Conservation (phyloP, 2,113 vertebrate species). For the Sinocyclocheilus anophthalmus region DNA sequence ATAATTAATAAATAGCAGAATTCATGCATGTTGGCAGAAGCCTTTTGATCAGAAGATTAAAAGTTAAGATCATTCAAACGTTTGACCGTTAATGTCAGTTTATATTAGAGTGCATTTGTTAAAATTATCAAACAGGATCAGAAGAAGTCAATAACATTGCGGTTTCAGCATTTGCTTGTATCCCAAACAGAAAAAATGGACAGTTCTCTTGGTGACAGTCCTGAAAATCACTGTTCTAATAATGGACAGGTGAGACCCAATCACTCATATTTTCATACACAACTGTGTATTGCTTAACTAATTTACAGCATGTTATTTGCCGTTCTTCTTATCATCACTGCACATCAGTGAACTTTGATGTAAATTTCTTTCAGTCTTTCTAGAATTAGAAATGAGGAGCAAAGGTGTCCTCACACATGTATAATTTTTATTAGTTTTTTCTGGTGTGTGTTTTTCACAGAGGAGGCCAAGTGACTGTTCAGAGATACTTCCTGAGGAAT, state of each 20-base stretch:
- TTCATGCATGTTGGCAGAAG: too few relatives aligned
- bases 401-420: neutral
- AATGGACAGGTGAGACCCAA: constrained; percentile 59
- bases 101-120: neutral
- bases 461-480: too few relatives aligned
- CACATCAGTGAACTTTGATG: neutral
- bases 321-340: neutral
- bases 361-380: neutral
- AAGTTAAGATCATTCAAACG: too few relatives aligned
- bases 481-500: too few relatives aligned
- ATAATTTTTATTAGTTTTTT: neutral
- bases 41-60: too few relatives aligned
- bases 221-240: constrained; percentile 38
- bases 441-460: too few relatives aligned
- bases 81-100: neutral
- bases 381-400: neutral
- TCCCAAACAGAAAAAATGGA: constrained; percentile 36
- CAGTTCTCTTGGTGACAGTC: constrained; percentile 4
- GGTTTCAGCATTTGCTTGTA: neutral
- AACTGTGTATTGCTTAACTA: neutral
- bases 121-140: neutral
- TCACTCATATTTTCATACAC: neutral
- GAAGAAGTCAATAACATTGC: neutral
- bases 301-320: neutral
- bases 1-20: too few relatives aligned